phyloP scores from a whole-genome alignment of 2,888 invertebrate species.

The Rotaria sp. region DNA sequence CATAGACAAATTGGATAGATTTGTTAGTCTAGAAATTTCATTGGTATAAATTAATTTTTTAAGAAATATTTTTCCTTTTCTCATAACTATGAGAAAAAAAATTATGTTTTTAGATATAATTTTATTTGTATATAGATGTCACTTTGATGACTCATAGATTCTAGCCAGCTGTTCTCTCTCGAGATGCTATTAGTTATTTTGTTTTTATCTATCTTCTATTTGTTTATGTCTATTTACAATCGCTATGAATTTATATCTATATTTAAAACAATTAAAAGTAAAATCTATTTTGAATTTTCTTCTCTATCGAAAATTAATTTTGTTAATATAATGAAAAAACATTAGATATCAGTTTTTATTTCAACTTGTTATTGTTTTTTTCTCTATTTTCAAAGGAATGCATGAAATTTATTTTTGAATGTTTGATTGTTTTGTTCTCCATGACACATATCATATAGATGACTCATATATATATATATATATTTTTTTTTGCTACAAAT shows the following conservation, averaged over 20 bases:
- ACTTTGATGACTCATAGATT: neutral
- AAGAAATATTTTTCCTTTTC: neutral
- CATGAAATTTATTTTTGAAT: neutral
- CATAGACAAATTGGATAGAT: neutral
- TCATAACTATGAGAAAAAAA: neutral
- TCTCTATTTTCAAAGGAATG: neutral
- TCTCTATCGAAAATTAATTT: neutral
- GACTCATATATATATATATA: neutral
- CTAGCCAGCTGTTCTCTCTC: conserved; percentile 1
- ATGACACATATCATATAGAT: neutral
- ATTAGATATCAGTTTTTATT: neutral
- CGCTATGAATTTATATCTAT: neutral
- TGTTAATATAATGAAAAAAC: neutral
- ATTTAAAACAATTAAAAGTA: neutral
- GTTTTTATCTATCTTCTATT: neutral
- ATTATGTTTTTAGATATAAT: neutral
- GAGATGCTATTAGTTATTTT: neutral
- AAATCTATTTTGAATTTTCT: neutral
- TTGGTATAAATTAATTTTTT: neutral
- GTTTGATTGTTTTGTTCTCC: neutral
- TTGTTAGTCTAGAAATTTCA: neutral
- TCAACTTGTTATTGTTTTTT: neutral
- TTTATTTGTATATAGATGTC: neutral
- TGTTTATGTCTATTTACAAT: neutral
- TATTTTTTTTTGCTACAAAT: neutral